Evolutionary conservation across 2,888 invertebrate species (phyloP), one percentile per base, ranked within the genome.

Genomic region (Fragum fragum): DNA sequence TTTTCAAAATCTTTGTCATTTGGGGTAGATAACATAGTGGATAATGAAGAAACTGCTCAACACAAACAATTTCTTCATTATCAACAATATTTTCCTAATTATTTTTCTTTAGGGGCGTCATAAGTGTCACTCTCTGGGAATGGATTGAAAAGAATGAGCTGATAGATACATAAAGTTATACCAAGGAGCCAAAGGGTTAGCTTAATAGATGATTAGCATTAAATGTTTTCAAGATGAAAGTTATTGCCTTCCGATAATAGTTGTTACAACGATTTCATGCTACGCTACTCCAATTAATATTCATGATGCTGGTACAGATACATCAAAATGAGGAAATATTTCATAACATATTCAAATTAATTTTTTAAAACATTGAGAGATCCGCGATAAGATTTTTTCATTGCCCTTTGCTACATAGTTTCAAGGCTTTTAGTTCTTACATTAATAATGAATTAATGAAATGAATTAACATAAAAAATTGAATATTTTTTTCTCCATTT

Each of bases 251-350:
- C n/a, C 16, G n/a, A 47, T 47, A 47, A 47, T 47, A 16, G n/a
- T 47, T n/a, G 47, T 47, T 18, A 47, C 47, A 47, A 47, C 47
- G 47, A 47, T 47, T 47, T 47, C 47, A 47, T 47, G 47, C 47
- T 47, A 3, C 47, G 47, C 16, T 47, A 5, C 2, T 1, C n/a
- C 16, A 16, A 47, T 47, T 47, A 47, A 47, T 47, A 47, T 47
- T 47, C 47, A 47, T 47, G 47, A 47, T 47, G 47, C 16, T 47
- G n/a, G 47, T n/a, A 47, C n/a, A 47, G 47, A 47, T 47, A 47
- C 47, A 47, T 47, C 47, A 47, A 47, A 47, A 47, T 47, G 47
- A 47, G 47, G 47, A 47, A 47, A 47, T 47, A 47, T 47, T 47
- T 47, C 47, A 47, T 47, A 18, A 47, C 47, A n/a, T 47, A 47